Base-by-base conservation (phyloP, 2,113 vertebrate species). In the Nansenia antarctica region DNA sequence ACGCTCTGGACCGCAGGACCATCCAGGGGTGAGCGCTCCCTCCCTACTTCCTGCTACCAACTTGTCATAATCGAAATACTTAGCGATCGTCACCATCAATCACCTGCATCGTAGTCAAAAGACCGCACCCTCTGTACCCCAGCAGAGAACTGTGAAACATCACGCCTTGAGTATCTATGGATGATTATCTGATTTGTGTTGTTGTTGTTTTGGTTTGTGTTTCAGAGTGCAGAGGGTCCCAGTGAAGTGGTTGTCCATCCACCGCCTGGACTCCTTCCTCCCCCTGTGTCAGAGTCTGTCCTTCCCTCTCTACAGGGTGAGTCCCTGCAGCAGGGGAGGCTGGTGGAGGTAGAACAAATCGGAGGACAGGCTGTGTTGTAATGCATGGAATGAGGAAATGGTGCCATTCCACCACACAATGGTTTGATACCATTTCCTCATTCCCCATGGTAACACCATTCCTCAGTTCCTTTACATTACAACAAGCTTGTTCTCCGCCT, bases 231-330 rank as follows among this genome's bases (percentile, higher is more conserved):
- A 88, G 70, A 82, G 76, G 68, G 18, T 90, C 31, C 88, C 92
- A 5, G 82, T 80, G 5, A 88, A 87, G 0, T 84, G 86, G 73
- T 73, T 94, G 58, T 94, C 93, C 24, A 89, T 94, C 59, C 70
- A 92, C 70, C 88, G 90, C 20, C 35, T 91, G 57, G 75, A 74
- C 42, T 85, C 82, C 0, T 91, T 92, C 61, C 79, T 72, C 20
- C 83, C 20, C 12, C 24, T 94, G 45, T 84, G 87, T 80, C 72
- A 87, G 12, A 89, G 71, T 31, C 65, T 92, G 15, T 32, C 7
- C 1, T 91, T 93, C 55, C 90, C 92, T 4, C 53, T 90, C 5
- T 93, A 90, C 79, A 91, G 77, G 87, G 94, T 92, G 26, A 88
- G 82, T 59, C 9, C 20, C 30, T 9, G 24, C 53, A 29, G 24